These are phyloP conservation scores for Parnassius mnemosyne DNA, from an alignment of 2,888 invertebrate genomes.

Conservation along the genomic window DNA sequence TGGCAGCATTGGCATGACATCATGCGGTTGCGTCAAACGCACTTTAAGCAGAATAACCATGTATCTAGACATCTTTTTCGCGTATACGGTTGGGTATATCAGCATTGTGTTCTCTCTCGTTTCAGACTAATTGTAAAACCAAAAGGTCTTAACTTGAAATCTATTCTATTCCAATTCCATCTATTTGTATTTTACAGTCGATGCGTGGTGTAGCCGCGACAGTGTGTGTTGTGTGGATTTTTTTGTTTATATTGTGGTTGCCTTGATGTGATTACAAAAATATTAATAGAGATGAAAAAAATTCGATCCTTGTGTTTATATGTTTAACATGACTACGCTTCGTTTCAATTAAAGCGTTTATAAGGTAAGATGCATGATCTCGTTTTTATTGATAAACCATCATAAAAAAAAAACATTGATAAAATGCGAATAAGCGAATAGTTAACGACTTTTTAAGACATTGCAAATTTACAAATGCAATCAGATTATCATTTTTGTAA, in stretches of 20 bases:
- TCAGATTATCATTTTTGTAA: too few relatives aligned
- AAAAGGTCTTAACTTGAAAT: slow-evolving; percentile 19
- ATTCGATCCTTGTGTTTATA: background rate
- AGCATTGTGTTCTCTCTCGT: slow-evolving; percentile 8
- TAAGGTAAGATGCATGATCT: slow-evolving; percentile 17
- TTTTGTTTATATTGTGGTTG: slow-evolving; percentile 1
- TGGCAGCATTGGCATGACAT: slow-evolving; percentile 64
- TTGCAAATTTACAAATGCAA: too few relatives aligned
- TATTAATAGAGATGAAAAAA: slow-evolving; percentile 19
- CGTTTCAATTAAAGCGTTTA: background rate
- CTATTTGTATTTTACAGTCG: slow-evolving; percentile 7
- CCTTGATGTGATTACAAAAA: slow-evolving; percentile 1
- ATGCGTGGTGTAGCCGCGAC: background rate
- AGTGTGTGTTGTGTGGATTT: background rate
- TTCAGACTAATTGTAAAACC: slow-evolving; percentile 2
- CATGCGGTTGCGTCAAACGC: slow-evolving; percentile 64
- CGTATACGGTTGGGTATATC: background rate
- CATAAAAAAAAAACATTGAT: slow-evolving; percentile 1
- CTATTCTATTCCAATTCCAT: background rate
- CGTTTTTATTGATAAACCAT: slow-evolving; percentile 11
- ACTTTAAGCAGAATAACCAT: slow-evolving; percentile 38
- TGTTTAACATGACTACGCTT: slow-evolving; percentile 5
- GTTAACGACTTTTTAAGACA: too few relatives aligned
- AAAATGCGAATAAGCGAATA: slow-evolving; percentile 1
- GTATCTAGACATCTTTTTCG: slow-evolving; percentile 44